Conservation (phyloP, 2,888 invertebrate species). For the Antitype chi region DNA sequence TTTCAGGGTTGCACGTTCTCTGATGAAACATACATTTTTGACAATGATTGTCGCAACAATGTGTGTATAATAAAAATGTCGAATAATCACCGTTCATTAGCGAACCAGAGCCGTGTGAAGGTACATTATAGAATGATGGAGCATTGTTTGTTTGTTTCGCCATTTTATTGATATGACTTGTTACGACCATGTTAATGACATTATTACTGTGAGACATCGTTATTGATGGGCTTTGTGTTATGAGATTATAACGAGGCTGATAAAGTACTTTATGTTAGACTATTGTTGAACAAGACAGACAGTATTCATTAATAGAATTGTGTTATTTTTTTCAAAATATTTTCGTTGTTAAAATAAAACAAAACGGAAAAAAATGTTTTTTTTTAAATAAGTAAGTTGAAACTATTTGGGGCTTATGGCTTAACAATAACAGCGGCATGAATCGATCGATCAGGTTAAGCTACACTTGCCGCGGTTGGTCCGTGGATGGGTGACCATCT, state of each 20-base stretch:
- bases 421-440: too few species aligned
- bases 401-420: too few species aligned
- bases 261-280: neutral
- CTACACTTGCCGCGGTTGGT: too few species aligned
- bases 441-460: too few species aligned
- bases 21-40: constrained; percentile 31
- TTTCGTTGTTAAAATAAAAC: too few species aligned
- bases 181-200: constrained; percentile 35
- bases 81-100: constrained; percentile 33
- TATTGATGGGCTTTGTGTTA: constrained; percentile 21
- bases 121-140: constrained; percentile 27
- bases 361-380: too few species aligned
- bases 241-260: constrained; percentile 11
- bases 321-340: neutral
- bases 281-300: neutral
- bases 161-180: constrained; percentile 40
- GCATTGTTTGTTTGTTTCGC: constrained; percentile 53
- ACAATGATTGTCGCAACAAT: constrained; percentile 42
- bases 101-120: constrained; percentile 49
- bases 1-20: constrained; percentile 12
- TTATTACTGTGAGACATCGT: constrained; percentile 35
- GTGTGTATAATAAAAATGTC: constrained; percentile 17
- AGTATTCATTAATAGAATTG: neutral
- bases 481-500: too few species aligned
- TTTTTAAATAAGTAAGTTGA: too few species aligned